A percentile compares a stretch with the other conserved stretches of the same genome.
These are phyloP conservation scores for Netelia fuscicornis DNA, from an alignment of 2,888 invertebrate species.

Conservation along the genomic window DNA sequence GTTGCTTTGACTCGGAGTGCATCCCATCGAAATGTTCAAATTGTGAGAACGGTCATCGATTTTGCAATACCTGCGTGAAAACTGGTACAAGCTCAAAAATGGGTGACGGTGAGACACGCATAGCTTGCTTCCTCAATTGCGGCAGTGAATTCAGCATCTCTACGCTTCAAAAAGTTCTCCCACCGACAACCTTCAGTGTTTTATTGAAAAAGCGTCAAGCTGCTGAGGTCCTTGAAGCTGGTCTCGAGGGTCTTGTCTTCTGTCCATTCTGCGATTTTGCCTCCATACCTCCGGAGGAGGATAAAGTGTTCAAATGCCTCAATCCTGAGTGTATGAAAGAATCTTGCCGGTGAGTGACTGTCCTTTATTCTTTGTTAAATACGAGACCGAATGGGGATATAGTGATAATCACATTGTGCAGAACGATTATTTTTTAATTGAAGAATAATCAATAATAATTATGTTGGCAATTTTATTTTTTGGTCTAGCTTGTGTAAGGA, in stretches of 20 bases:
- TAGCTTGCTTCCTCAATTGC: constrained; percentile 85
- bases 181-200: constrained; percentile 84
- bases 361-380: not conserved
- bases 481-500: constrained; percentile 82
- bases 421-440: too few species aligned
- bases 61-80: constrained; percentile 85
- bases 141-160: constrained; percentile 82
- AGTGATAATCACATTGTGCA: not conserved
- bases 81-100: constrained; percentile 83
- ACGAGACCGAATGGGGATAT: not conserved
- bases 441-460: not conserved
- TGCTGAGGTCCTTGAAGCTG: constrained; percentile 85
- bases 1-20: constrained; percentile 86
- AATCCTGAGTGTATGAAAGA: constrained; percentile 86
- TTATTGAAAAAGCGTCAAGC: constrained; percentile 84
- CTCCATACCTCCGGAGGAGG: constrained; percentile 84
- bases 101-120: constrained; percentile 83
- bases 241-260: constrained; percentile 85
- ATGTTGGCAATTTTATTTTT: not conserved
- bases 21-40: constrained; percentile 78
- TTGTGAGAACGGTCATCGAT: constrained; percentile 83
- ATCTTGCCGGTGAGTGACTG: constrained; percentile 83
- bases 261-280: constrained; percentile 86
- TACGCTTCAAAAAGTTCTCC: constrained; percentile 82
- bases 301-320: constrained; percentile 85